phyloP scores from a whole-genome alignment of 2,797 vertebrate genomes.

The Manis pentadactyla region DNA sequence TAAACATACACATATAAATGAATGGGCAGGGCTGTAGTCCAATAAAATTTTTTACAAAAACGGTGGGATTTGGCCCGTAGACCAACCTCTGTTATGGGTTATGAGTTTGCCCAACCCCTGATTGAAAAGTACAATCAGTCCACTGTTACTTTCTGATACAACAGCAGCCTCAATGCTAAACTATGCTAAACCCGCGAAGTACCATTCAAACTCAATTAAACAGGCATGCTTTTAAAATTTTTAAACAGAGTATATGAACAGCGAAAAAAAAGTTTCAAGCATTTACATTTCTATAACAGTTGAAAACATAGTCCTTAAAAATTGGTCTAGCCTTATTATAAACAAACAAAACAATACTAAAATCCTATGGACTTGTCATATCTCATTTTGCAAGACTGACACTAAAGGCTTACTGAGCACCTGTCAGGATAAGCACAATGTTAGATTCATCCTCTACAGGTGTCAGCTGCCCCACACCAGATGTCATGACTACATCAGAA shows the following conservation, averaged over 20 bases:
- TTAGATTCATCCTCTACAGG: background rate
- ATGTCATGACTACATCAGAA: background rate
- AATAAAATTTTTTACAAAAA: background rate
- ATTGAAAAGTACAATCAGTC: background rate
- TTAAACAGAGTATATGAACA: background rate
- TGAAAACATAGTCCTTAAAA: conserved; percentile 45
- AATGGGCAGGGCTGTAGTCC: background rate
- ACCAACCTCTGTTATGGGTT: background rate
- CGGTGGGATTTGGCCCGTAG: background rate
- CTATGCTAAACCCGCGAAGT: background rate
- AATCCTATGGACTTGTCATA: background rate
- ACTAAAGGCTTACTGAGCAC: background rate
- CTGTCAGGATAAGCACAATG: background rate
- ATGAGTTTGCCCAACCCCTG: background rate
- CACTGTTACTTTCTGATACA: background rate
- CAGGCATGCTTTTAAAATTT: conserved; percentile 13
- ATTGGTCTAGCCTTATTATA: background rate
- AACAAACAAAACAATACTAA: background rate
- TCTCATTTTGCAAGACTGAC: background rate
- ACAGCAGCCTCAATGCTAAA: background rate
- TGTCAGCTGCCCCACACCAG: background rate
- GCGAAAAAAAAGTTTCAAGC: background rate
- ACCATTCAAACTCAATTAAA: conserved; percentile 49
- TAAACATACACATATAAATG: background rate
- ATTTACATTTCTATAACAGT: conserved; percentile 29